These are phyloP conservation scores for Calephelis virginiensis DNA, from an alignment of 1,140 invertebrate genomes.

Conservation along the genomic window DNA sequence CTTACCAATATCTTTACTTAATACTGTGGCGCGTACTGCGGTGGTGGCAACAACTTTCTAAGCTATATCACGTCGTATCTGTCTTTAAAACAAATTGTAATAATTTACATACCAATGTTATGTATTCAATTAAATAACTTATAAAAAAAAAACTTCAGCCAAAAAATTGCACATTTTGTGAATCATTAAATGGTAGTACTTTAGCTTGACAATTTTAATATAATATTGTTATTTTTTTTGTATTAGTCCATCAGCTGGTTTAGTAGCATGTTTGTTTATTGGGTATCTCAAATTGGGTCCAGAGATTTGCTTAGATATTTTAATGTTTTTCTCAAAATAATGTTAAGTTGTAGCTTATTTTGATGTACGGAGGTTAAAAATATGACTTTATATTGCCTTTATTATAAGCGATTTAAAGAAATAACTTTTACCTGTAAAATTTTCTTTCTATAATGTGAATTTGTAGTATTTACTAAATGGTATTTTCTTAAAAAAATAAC, in stretches of 20 bases:
- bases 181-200: too few species aligned
- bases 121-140: not conserved
- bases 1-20: too few species aligned
- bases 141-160: too few species aligned
- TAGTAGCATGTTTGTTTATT: too few species aligned
- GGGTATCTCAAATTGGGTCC: too few species aligned
- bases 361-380: not conserved
- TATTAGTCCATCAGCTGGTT: too few species aligned
- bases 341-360: not conserved
- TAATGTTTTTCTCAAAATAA: not conserved
- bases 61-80: not conserved
- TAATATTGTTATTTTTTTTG: too few species aligned
- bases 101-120: not conserved
- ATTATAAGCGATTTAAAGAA: slow-evolving; percentile 8
- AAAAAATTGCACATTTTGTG: too few species aligned
- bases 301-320: too few species aligned
- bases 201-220: too few species aligned
- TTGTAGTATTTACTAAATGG: slow-evolving; percentile 40
- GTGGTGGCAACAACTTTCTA: not conserved
- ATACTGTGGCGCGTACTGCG: not conserved
- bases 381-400: too few species aligned
- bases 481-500: slow-evolving; percentile 38
- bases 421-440: not conserved
- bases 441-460: slow-evolving; percentile 1
- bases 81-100: not conserved